phyloP scores from a whole-genome alignment of 2,888 invertebrate genomes.

The Drosophila melanosoma region DNA sequence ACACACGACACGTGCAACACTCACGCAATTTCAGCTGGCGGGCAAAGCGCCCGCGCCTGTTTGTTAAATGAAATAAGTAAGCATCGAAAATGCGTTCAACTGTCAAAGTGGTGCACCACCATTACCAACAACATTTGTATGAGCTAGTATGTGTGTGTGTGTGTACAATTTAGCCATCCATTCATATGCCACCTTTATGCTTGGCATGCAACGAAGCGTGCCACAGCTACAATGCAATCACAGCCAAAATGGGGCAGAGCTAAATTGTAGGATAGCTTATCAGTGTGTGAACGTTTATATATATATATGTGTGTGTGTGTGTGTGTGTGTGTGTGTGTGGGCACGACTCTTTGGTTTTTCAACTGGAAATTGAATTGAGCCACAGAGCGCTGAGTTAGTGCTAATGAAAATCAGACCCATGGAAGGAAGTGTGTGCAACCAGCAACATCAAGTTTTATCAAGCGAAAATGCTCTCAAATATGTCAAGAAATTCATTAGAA shows the following conservation, averaged over 20 bases:
- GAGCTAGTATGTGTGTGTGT: background rate
- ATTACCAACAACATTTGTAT: background rate
- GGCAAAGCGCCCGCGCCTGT: conserved; percentile 12
- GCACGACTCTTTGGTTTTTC: conserved; percentile 26
- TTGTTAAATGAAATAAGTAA: conserved; percentile 62
- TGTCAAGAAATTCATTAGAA: conserved; percentile 3
- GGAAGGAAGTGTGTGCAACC: background rate
- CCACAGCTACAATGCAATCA: conserved; percentile 63
- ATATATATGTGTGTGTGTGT: conserved; percentile 12
- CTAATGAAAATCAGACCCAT: conserved; percentile 40
- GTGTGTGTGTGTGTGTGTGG: conserved; percentile 11
- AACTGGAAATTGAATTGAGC: conserved; percentile 45
- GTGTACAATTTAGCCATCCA: conserved; percentile 29
- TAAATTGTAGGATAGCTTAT: conserved; percentile 64
- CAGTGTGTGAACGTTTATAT: conserved; percentile 26
- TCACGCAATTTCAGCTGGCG: conserved; percentile 64
- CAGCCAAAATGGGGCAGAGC: conserved; percentile 53
- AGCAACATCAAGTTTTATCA: conserved; percentile 13
- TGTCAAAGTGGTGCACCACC: conserved; percentile 67
- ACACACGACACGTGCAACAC: conserved; percentile 72
- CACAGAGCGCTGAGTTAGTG: conserved; percentile 21
- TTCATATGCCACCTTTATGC: conserved; percentile 48
- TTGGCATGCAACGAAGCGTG: conserved; percentile 66
- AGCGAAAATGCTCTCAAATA: conserved; percentile 5
- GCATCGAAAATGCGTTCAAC: conserved; percentile 74